phyloP scores from a whole-genome alignment of 64 coral and sea anemone genomes.

The Platygyra sinensis region DNA sequence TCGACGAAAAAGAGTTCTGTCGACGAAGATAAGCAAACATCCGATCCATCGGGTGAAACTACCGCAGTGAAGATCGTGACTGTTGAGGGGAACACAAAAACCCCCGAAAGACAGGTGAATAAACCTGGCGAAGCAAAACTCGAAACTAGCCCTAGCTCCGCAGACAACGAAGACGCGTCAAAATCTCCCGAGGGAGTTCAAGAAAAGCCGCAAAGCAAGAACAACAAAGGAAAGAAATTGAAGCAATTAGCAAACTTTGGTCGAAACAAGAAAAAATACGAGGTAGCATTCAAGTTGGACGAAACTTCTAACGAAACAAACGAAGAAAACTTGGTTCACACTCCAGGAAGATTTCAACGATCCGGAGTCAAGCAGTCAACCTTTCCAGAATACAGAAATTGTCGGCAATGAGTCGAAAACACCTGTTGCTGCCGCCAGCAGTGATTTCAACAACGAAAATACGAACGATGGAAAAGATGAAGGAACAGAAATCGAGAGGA shows the following conservation, averaged over 20 bases:
- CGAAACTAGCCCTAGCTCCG: not conserved
- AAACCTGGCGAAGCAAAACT: not conserved
- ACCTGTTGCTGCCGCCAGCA: not conserved
- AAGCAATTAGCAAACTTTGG: constrained; percentile 38
- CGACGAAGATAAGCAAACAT: not conserved
- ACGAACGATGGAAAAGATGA: not conserved
- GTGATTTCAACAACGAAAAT: not conserved
- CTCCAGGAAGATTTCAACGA: not conserved
- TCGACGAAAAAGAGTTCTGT: not conserved
- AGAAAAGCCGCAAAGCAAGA: not conserved
- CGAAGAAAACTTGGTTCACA: not conserved
- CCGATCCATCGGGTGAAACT: not conserved
- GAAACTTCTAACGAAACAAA: not conserved
- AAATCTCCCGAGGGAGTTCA: constrained; percentile 17
- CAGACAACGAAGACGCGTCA: not conserved
- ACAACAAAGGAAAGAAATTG: constrained; percentile 29
- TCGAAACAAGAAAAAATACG: constrained; percentile 19
- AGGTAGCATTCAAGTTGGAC: not conserved
- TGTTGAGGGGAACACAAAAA: not conserved
- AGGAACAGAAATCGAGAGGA: not conserved
- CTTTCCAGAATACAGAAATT: not conserved
- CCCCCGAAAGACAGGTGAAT: not conserved
- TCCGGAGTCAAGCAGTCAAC: not conserved
- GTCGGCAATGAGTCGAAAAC: not conserved
- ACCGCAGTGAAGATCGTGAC: not conserved